Percentiles rank a stretch among this genome's conserved stretches.
Evolutionary conservation across 2,888 invertebrate species (phyloP).

Genomic region (Tigriopus californicus): DNA sequence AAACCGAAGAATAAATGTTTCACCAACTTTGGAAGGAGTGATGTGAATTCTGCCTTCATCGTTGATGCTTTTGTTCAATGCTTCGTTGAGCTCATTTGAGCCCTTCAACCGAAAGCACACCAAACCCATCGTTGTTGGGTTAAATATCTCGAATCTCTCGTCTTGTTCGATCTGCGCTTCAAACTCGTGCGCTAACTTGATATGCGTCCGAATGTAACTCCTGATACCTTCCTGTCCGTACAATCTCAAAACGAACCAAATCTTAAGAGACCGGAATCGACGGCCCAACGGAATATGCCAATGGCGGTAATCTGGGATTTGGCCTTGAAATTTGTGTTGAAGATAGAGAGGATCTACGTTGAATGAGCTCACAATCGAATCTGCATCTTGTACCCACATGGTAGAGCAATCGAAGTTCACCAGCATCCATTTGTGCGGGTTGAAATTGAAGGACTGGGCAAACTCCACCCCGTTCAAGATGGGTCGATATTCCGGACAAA

Average conservation of each 20-base stretch:
- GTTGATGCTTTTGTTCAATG: conserved; percentile 60
- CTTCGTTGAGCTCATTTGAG: conserved; percentile 60
- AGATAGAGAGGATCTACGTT: conserved; percentile 78
- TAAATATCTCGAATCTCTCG: conserved; percentile 55
- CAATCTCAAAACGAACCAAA: conserved; percentile 77
- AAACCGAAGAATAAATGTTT: conserved; percentile 64
- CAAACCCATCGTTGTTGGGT: conserved; percentile 72
- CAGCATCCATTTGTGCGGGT: conserved; percentile 87
- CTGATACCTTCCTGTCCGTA: conserved; percentile 64
- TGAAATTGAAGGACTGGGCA: conserved; percentile 77
- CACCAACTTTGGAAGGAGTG: conserved; percentile 71
- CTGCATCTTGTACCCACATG: conserved; percentile 55
- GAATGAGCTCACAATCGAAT: conserved; percentile 60
- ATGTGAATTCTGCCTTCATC: conserved; percentile 76
- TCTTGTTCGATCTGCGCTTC: conserved; percentile 48
- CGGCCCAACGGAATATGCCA: conserved; percentile 32
- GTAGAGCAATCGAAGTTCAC: conserved; percentile 89
- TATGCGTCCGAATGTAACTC: conserved; percentile 50
- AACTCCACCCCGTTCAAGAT: conserved; percentile 44
- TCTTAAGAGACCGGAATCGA: conserved; percentile 66
- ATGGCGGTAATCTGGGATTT: conserved; percentile 38
- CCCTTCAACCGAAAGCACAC: conserved; percentile 74
- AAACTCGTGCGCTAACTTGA: conserved; percentile 51
- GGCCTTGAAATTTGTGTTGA: conserved; percentile 36
- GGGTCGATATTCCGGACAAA: conserved; percentile 62